These are phyloP conservation scores for Brachyhypopomus gauderio DNA, from an alignment of 2,113 vertebrate genomes.

Conservation along the genomic window DNA sequence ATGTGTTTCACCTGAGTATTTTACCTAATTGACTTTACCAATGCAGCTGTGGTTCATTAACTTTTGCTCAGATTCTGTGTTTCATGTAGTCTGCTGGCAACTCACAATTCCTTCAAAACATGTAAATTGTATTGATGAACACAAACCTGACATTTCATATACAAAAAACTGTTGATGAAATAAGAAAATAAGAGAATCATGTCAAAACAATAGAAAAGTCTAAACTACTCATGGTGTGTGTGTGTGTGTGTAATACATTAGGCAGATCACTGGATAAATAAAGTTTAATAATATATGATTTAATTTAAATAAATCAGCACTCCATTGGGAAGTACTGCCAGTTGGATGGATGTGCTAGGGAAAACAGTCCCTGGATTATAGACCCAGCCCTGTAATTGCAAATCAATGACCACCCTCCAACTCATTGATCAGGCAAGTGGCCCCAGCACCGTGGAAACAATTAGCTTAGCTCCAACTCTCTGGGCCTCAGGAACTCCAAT, in stretches of 20 bases:
- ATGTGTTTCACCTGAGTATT: too few relatives aligned
- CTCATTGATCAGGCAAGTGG: constrained; percentile 24
- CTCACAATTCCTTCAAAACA: too few relatives aligned
- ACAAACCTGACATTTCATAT: too few relatives aligned
- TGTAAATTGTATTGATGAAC: too few relatives aligned
- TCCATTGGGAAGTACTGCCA: constrained; percentile 24
- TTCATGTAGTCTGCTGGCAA: too few relatives aligned
- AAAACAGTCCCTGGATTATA: constrained; percentile 36
- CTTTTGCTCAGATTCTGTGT: too few relatives aligned
- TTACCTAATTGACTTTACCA: too few relatives aligned
- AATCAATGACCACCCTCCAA: constrained; percentile 33
- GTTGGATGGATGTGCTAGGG: constrained; percentile 33
- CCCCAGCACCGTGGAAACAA: constrained; percentile 12
- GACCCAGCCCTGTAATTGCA: constrained; percentile 42
- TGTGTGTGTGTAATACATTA: neutral
- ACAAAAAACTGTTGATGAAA: too few relatives aligned
- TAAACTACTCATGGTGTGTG: too few relatives aligned
- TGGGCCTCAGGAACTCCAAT: neutral
- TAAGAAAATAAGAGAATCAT: too few relatives aligned
- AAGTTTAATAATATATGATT: constrained; percentile 25
- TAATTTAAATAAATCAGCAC: constrained; percentile 37
- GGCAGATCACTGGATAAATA: constrained; percentile 14
- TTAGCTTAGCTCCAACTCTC: neutral
- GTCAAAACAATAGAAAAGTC: too few relatives aligned
- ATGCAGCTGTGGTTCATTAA: too few relatives aligned